Conservation (phyloP, 2,888 invertebrate genomes). For the Netelia virgata region DNA sequence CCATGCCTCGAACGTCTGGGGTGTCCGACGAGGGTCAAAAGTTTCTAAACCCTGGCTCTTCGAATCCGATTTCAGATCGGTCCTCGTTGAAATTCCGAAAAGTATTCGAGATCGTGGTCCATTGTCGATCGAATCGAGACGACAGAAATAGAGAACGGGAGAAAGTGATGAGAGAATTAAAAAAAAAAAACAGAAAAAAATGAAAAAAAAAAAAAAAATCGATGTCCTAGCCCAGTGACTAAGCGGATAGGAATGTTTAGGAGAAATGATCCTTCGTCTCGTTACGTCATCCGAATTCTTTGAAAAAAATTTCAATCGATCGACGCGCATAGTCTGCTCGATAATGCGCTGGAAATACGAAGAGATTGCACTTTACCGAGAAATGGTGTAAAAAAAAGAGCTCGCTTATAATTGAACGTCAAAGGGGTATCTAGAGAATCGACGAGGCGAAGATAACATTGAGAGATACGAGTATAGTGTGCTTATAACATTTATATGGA, state of each 20-base stretch:
- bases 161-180: slow-evolving; percentile 7
- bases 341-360: background rate
- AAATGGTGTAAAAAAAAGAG: background rate
- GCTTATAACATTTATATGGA: too few relatives aligned
- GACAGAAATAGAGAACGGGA: slow-evolving; percentile 5
- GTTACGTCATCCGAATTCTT: slow-evolving; percentile 39
- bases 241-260: background rate
- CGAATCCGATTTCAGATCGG: slow-evolving; percentile 46
- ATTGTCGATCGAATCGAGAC: slow-evolving; percentile 28
- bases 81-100: background rate
- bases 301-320: background rate
- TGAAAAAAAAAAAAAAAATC: background rate
- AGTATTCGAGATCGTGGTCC: slow-evolving; percentile 8
- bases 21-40: slow-evolving; percentile 24
- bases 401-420: slow-evolving; percentile 27
- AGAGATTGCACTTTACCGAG: background rate
- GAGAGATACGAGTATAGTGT: background rate
- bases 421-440: slow-evolving; percentile 18
- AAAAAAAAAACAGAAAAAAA: background rate
- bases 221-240: background rate
- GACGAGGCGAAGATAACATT: slow-evolving; percentile 45
- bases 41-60: slow-evolving; percentile 19
- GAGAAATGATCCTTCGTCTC: slow-evolving; percentile 25
- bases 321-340: background rate
- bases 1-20: slow-evolving; percentile 40